Conservation (phyloP, 2,888 invertebrate species). For the Coremacera marginata region DNA sequence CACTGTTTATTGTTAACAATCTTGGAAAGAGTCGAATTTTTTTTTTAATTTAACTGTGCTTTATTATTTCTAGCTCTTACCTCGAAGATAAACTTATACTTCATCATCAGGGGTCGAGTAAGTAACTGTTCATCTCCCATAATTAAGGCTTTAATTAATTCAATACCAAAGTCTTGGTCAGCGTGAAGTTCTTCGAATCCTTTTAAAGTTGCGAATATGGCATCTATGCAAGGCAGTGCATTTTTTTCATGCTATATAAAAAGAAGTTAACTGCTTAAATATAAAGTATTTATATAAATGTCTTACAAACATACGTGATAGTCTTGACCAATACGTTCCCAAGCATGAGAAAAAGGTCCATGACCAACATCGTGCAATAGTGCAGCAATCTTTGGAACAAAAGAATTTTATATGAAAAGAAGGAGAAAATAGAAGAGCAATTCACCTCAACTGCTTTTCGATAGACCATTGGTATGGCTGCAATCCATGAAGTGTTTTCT, state of each 20-base stretch:
- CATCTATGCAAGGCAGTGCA: constrained; percentile 55
- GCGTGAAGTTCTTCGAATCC: constrained; percentile 49
- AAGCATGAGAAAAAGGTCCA: constrained; percentile 77
- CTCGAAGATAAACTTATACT: constrained; percentile 61
- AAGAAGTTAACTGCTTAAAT: background rate
- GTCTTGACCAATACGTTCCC: constrained; percentile 69
- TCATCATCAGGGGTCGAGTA: constrained; percentile 43
- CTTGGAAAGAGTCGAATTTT: constrained; percentile 46
- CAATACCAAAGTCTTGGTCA: constrained; percentile 55
- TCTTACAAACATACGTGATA: constrained; percentile 45
- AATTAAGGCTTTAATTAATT: constrained; percentile 62
- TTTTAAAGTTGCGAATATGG: constrained; percentile 53
- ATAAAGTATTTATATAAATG: background rate
- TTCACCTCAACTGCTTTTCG: constrained; percentile 58
- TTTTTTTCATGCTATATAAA: constrained; percentile 61
- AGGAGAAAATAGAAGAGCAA: background rate
- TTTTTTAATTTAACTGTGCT: background rate
- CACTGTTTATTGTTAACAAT: constrained; percentile 74
- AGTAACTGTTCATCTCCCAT: constrained; percentile 50
- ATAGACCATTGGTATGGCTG: constrained; percentile 56
- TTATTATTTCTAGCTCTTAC: constrained; percentile 46
- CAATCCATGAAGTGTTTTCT: constrained; percentile 55
- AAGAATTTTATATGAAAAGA: constrained; percentile 63
- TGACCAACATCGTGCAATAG: constrained; percentile 79
- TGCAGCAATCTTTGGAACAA: constrained; percentile 73